Evolutionary conservation across 1,140 invertebrate species (phyloP), one percentile per base, ranked within the genome.

Genomic region (Pygmarrhopalites habei): DNA sequence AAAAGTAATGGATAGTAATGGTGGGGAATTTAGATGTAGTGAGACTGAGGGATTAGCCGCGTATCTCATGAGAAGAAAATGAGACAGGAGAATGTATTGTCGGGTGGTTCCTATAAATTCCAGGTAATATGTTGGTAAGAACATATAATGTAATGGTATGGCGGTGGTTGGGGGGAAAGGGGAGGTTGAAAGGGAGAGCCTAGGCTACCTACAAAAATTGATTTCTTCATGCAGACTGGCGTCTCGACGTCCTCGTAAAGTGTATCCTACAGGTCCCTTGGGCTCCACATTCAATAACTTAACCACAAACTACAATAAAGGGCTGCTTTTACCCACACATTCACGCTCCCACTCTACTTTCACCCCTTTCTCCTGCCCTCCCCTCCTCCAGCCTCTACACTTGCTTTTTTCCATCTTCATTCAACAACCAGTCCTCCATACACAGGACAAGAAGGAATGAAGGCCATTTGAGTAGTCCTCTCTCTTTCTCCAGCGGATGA

Each of bases 201-300:
- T n/a, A n/a, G n/a, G n/a, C n/a, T n/a, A n/a, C n/a, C n/a, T n/a
- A 49, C 23, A 49, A 49, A 49, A 49, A 49, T 49, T 49, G 46
- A 49, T 49, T 49, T 49, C 46, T 49, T 7, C 23, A 49, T 49
- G 12, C 46, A 49, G 23, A 12, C 46, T 49, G 46, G 46, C 46
- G 46, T 49, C 46, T 23, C 46, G 46, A 49, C 46, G 46, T 49
- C 46, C 46, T 49, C 46, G 46, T 49, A 49, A 49, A 49, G 12
- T 49, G 46, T 49, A 49, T 49, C 46, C 46, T 49, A 49, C 46
- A 49, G 46, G 46, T 49, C 46, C 46, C 46, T 49, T 7, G 46
- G 46, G 46, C 35, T 39, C 7, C 35, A 39, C 46, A 49, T 49
- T 49, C 14, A 49, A 49, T 49, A 49, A 10, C 46, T 21, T 49